Percentiles rank a stretch among this genome's conserved stretches.
Evolutionary conservation across 2,797 vertebrate species (phyloP).

Genomic region (Urosaurus nigricauda): DNA sequence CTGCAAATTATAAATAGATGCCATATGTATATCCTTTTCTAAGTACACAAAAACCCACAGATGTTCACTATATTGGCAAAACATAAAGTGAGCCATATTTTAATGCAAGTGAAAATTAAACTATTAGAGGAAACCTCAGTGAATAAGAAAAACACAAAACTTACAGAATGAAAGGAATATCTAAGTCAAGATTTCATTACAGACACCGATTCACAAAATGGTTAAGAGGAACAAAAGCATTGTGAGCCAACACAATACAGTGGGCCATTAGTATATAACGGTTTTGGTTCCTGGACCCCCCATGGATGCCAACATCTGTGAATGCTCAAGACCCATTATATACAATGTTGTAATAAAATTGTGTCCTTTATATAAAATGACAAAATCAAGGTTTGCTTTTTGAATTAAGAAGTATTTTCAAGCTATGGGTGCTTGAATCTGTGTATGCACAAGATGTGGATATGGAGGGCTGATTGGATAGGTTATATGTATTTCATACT

Average conservation of each 20-base stretch:
- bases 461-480: no score
- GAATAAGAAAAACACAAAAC: conserved; percentile 57
- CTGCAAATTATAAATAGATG: conserved; percentile 33
- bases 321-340: no score
- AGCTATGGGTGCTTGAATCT: no score
- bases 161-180: conserved; percentile 59
- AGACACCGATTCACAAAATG: conserved; percentile 46
- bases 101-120: conserved; percentile 63
- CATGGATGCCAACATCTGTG: no score
- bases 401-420: no score
- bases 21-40: conserved; percentile 27
- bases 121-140: conserved; percentile 51
- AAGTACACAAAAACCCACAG: conserved; percentile 46
- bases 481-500: conserved; percentile 51
- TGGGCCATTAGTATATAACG: no score
- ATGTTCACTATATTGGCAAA: conserved; percentile 63
- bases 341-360: no score
- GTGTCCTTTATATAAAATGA: no score
- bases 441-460: no score
- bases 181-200: conserved; percentile 58
- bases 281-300: no score
- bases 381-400: no score
- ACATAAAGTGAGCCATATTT: conserved; percentile 59
- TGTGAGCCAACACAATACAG: conserved; percentile 36
- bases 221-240: conserved; percentile 42